These are phyloP conservation scores for Athalia rosae DNA, from an alignment of 2,888 invertebrate genomes.

Conservation along the genomic window DNA sequence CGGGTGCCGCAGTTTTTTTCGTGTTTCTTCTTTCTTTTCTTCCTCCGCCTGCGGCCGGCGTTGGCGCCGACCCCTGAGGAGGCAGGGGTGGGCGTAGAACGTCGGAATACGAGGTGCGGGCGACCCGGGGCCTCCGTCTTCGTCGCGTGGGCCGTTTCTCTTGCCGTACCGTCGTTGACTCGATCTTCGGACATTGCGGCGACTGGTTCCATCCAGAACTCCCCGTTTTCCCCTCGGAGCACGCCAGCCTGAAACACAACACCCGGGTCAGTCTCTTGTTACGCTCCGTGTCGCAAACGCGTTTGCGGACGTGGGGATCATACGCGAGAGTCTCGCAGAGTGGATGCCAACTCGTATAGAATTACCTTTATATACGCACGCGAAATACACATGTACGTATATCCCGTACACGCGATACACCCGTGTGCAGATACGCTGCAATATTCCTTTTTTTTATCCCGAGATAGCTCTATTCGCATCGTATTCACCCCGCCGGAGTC, in stretches of 20 bases:
- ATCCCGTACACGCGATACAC: too few species aligned
- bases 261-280: slow-evolving; percentile 58
- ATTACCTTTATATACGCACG: slow-evolving; percentile 19
- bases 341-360: slow-evolving; percentile 24
- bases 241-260: slow-evolving; percentile 68
- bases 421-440: too few species aligned
- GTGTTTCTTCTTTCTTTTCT: slow-evolving; percentile 75
- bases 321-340: not conserved
- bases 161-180: not conserved
- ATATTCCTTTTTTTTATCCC: too few species aligned
- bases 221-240: slow-evolving; percentile 66
- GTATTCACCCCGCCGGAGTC: too few species aligned
- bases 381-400: not conserved
- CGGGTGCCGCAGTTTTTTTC: slow-evolving; percentile 74
- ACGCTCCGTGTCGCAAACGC: slow-evolving; percentile 49
- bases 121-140: slow-evolving; percentile 53
- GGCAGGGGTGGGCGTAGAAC: slow-evolving; percentile 53
- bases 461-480: too few species aligned
- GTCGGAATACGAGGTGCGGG: slow-evolving; percentile 58
- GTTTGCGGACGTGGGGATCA: slow-evolving; percentile 8
- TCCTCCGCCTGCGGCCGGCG: slow-evolving; percentile 54
- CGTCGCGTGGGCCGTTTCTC: slow-evolving; percentile 45
- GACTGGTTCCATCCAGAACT: slow-evolving; percentile 72
- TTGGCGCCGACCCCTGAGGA: slow-evolving; percentile 55
- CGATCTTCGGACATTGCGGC: slow-evolving; percentile 53